Base-by-base conservation (phyloP, 2,797 vertebrate species). In the Cetoscarus ocellatus region DNA sequence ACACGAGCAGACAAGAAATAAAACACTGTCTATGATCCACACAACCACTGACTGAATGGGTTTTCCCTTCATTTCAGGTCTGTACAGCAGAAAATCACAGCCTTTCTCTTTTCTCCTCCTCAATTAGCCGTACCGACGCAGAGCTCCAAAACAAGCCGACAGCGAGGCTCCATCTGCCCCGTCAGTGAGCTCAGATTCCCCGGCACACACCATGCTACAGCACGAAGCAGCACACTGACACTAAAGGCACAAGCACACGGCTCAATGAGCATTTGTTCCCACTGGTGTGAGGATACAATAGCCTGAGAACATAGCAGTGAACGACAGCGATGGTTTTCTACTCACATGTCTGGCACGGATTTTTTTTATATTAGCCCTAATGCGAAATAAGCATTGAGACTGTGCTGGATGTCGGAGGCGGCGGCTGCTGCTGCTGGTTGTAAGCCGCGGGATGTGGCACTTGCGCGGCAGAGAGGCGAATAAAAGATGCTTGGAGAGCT, bases 341-440 rank as follows among this genome's bases (percentile, higher is more conserved):
- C 95, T 95, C 95, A 95, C 95, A 95, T 95, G 93, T 94, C 93
- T 92, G 92, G 82, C 93, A 90, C 91, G 77, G 91, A 88, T 80
- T 77, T 76, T 61, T 48, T 71, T 86, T 63, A 71, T 81, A 82
- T 90, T 54, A 80, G 77, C 79, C 70, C 77, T 85, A 79, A 75
- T 80, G 88, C 87, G 78, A 91, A 73, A 78, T 66, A 50, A 86
- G 87, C 90, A 81, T 65, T 79, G 84, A 91, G 86, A 66, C 86
- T 81, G 88, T 86, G 77, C 78, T 81, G 53, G 75, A 75, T 74
- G 55, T 84, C 83, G 77, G 77, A 85, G 44, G 76, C 77, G 45
- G 84, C 83, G 0, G 75, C 65, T 27, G 79, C 82, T 49, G 84
- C 40, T 70, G 77, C 76, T 76, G 82, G 14, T 73, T 76, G 61